Evolutionary conservation across 2,113 vertebrate species (phyloP).

Genomic region (Copsychus sechellarum): DNA sequence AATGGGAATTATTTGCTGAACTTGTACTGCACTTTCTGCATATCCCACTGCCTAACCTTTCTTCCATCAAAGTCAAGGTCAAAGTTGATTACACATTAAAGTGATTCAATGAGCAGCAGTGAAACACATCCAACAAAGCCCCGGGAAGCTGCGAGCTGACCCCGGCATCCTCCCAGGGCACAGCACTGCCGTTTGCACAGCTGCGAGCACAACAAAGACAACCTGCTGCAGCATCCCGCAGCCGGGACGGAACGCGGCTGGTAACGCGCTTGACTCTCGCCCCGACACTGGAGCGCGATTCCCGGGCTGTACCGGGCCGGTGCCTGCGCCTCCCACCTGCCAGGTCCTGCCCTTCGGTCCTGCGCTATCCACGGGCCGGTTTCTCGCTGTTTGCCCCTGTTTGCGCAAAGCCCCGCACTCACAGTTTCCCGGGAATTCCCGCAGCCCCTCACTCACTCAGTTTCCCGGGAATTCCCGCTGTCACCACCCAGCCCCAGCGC

Average conservation of each 20-base stretch:
- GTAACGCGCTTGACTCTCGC: rapidly evolving
- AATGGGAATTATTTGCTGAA: neutral
- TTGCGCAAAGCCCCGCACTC: rapidly evolving
- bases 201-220: neutral
- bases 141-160: neutral
- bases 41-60: neutral
- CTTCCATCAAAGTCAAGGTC: constrained; percentile 40
- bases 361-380: rapidly evolving
- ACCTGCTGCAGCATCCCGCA: constrained; percentile 44
- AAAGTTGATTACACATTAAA: neutral
- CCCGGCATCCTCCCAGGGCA: neutral
- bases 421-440: rapidly evolving
- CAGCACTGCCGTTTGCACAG: neutral
- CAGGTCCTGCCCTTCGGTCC: neutral
- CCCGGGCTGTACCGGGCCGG: rapidly evolving
- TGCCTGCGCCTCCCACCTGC: neutral
- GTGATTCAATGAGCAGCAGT: neutral
- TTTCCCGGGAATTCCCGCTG: rapidly evolving
- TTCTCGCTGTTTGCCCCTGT: rapidly evolving
- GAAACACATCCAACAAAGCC: neutral
- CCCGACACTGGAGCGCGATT: rapidly evolving
- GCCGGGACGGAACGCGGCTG: neutral
- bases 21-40: neutral
- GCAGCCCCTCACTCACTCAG: rapidly evolving
- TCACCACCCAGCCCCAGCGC: rapidly evolving